These are phyloP conservation scores for Aythya baeri DNA, from an alignment of 2,113 vertebrate species.

Conservation along the genomic window DNA sequence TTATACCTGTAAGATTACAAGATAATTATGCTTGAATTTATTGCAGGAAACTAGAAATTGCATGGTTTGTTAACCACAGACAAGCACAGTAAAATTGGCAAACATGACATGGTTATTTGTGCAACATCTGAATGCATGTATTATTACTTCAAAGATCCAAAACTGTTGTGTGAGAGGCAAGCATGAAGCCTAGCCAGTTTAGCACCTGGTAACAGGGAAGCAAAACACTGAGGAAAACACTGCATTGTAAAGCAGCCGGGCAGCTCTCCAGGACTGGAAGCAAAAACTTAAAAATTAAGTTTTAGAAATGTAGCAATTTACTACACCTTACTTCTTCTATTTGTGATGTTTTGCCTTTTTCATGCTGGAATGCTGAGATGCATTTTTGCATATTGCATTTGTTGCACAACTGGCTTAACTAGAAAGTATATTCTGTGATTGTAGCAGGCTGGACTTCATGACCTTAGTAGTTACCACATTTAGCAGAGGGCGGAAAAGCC, in stretches of 20 bases:
- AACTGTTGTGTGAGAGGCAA: neutral
- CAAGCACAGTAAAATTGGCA: slow-evolving; percentile 29
- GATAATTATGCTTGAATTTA: slow-evolving; percentile 28
- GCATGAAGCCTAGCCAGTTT: neutral
- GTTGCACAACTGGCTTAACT: neutral
- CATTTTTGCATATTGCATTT: neutral
- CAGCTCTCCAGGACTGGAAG: slow-evolving; percentile 4
- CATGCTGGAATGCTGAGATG: neutral
- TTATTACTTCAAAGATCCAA: slow-evolving; percentile 16
- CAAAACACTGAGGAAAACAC: neutral
- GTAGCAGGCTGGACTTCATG: neutral
- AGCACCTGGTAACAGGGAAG: slow-evolving; percentile 5
- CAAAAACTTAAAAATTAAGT: neutral
- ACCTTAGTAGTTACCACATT: neutral
- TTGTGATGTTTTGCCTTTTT: neutral
- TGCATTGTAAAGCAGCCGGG: neutral
- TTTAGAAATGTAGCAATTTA: neutral
- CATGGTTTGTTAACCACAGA: slow-evolving; percentile 42
- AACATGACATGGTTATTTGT: neutral
- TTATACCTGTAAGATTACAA: slow-evolving; percentile 34
- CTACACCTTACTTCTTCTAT: neutral
- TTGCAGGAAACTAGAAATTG: slow-evolving; percentile 29
- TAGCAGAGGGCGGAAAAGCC: neutral
- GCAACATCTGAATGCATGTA: neutral
- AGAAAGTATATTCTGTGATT: neutral